Conservation (phyloP, 2,888 invertebrate species). For the Dicycla oo region DNA sequence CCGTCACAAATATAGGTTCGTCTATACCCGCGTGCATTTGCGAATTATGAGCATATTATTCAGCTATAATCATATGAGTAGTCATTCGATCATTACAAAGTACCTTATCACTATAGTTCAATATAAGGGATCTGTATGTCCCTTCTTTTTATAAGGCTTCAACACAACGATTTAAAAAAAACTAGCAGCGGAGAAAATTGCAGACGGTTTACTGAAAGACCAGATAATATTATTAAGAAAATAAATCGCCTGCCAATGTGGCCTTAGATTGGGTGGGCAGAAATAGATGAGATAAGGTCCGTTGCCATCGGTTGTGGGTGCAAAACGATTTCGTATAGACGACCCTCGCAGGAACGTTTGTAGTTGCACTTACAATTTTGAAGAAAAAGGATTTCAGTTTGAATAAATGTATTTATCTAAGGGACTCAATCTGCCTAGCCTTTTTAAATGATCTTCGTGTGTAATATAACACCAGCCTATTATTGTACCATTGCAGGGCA, state of each 20-base stretch:
- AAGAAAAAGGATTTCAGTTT: not conserved
- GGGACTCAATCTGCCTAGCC: no score
- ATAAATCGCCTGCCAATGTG: constrained; percentile 13
- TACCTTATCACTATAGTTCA: not conserved
- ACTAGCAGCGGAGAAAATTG: constrained; percentile 19
- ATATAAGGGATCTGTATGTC: not conserved
- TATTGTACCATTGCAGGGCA: no score
- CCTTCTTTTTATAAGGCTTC: not conserved
- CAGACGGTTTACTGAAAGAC: constrained; percentile 26
- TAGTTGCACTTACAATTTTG: not conserved
- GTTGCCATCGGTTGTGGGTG: constrained; percentile 14
- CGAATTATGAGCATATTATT: not conserved
- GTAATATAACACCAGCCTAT: no score
- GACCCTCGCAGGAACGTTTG: not conserved
- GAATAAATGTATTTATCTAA: no score
- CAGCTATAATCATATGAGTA: not conserved
- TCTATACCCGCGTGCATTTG: not conserved
- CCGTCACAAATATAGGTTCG: not conserved
- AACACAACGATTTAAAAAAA: constrained; percentile 10
- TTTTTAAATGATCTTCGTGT: no score
- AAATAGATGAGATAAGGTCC: constrained; percentile 35
- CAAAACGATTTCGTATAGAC: constrained; percentile 17
- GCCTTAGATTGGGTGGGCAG: constrained; percentile 8
- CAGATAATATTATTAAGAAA: constrained; percentile 38
- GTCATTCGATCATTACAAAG: not conserved